phyloP scores from a whole-genome alignment of 1,140 invertebrate genomes.

The Drosophila azteca region DNA sequence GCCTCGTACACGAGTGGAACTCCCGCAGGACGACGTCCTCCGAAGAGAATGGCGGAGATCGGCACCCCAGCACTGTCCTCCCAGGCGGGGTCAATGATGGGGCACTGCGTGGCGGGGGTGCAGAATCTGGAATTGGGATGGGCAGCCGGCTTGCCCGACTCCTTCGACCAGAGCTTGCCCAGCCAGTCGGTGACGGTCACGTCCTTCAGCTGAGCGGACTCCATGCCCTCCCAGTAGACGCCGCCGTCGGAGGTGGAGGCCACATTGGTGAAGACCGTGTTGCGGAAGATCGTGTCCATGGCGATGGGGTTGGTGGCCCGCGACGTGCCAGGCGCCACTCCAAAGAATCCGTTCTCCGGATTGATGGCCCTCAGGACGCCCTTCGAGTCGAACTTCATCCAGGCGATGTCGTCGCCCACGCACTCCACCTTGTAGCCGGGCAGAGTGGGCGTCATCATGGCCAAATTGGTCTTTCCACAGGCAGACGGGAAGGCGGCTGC shows the following conservation, averaged over 20 bases:
- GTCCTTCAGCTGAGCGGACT: conserved; percentile 85
- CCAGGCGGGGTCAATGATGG: conserved; percentile 93
- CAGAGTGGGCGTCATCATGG: conserved; percentile 95
- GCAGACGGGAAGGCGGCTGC: conserved; percentile 98
- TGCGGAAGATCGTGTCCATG: conserved; percentile 93
- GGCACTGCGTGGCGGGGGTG: conserved; percentile 93
- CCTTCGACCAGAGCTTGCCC: conserved; percentile 88
- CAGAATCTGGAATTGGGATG: conserved; percentile 96
- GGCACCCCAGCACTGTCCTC: conserved; percentile 92
- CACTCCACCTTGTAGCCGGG: conserved; percentile 95
- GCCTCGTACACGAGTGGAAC: conserved; percentile 96
- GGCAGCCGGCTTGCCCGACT: conserved; percentile 88
- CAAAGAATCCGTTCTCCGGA: conserved; percentile 98
- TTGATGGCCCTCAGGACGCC: conserved; percentile 95
- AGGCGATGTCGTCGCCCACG: conserved; percentile 94
- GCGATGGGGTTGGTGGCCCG: conserved; percentile 95
- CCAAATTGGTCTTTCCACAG: conserved; percentile 98
- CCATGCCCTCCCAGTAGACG: conserved; percentile 96
- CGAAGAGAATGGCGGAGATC: conserved; percentile 96
- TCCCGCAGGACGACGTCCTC: conserved; percentile 93
- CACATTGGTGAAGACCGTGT: conserved; percentile 97
- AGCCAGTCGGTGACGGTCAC: conserved; percentile 91
- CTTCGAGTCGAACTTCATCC: conserved; percentile 96
- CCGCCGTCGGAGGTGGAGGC: conserved; percentile 95
- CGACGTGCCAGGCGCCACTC: conserved; percentile 96